Evolutionary conservation across 2,113 vertebrate species (phyloP), one percentile per base, ranked within the genome.

Genomic region (Chaetodon trifascialis): DNA sequence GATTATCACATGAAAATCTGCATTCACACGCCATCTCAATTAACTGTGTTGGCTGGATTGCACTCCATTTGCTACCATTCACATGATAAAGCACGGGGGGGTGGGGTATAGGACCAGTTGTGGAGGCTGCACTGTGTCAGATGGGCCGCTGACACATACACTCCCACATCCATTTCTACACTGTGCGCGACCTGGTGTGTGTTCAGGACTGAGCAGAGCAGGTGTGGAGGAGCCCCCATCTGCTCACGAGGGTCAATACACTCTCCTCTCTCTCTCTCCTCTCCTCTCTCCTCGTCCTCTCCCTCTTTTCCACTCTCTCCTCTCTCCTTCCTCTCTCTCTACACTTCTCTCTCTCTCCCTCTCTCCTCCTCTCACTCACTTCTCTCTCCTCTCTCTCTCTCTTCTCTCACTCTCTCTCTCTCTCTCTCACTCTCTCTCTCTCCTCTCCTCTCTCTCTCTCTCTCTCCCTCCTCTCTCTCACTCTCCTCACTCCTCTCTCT

Each of bases 101-200:
- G n/a, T n/a, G n/a, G n/a, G n/a, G 73, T 38, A 60, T 2, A 21
- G 38, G n/a, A 76, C 77, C 82, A 76, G 76, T 89, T 83, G 79
- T 83, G 67, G 84, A 86, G 82, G 46, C n/a, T n/a, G n/a, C n/a
- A n/a, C n/a, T n/a, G 80, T 82, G 85, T 92, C 88, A 90, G 84
- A 83, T 87, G 85, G 88, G n/a, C 77, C 34, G 2, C 46, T 84
- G 66, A 73, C 86, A 87, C 79, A 77, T 66, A 83, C 79, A 80
- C 66, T 74, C 80, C 69, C 80, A 77, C 83, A 71, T 62, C 49
- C 74, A 46, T 78, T 75, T n/a, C 73, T 71, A 36, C 47, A n/a
- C n/a, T n/a, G n/a, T 60, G 49, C 60, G 19, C 46, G 14, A 81
- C 71, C 82, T 0, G 36, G 44, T 79, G 84, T 84, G 75, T 76